A percentile compares a stretch with the other conserved stretches of the same genome.
Evolutionary conservation across 2,113 vertebrate species (phyloP).

Genomic region (Tragelaphus scriptus): DNA sequence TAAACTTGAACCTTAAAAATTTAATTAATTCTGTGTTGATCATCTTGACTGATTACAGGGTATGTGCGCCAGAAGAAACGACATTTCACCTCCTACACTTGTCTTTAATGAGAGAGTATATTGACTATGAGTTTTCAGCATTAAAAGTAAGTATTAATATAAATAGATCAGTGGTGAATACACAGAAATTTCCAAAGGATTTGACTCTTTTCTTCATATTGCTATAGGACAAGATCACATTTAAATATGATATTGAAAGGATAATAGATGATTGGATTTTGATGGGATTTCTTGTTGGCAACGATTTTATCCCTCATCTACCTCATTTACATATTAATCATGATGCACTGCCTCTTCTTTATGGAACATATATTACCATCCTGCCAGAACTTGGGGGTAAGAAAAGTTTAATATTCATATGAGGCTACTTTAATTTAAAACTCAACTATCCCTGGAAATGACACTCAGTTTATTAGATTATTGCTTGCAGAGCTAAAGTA

Average conservation of each 20-base stretch:
- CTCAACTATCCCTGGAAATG: background rate
- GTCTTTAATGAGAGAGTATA: slow-evolving; percentile 99
- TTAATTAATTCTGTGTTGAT: slow-evolving; percentile 64
- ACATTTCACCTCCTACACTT: slow-evolving; percentile 98
- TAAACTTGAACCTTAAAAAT: slow-evolving; percentile 56
- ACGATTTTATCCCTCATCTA: slow-evolving; percentile 99
- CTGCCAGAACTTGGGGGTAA: slow-evolving; percentile 93
- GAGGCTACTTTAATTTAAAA: background rate
- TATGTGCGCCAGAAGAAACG: slow-evolving; percentile 96
- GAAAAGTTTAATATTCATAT: slow-evolving; percentile 45
- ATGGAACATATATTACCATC: slow-evolving; percentile 94
- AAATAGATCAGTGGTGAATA: background rate
- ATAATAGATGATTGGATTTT: slow-evolving; percentile 99
- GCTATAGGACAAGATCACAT: slow-evolving; percentile 87
- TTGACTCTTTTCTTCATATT: background rate
- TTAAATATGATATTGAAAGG: slow-evolving; percentile 94
- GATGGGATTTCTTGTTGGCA: slow-evolving; percentile 99
- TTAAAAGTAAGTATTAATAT: slow-evolving; percentile 87
- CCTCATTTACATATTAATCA: slow-evolving; percentile 99
- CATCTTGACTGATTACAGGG: slow-evolving; percentile 82
- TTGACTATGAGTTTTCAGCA: slow-evolving; percentile 96
- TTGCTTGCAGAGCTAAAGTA: background rate
- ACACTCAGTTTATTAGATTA: background rate
- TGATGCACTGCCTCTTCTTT: slow-evolving; percentile 95
- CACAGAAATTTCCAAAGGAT: slow-evolving; percentile 8